Evolutionary conservation across 2,797 vertebrate genomes (phyloP).

Genomic region (Taenioides sp.): DNA sequence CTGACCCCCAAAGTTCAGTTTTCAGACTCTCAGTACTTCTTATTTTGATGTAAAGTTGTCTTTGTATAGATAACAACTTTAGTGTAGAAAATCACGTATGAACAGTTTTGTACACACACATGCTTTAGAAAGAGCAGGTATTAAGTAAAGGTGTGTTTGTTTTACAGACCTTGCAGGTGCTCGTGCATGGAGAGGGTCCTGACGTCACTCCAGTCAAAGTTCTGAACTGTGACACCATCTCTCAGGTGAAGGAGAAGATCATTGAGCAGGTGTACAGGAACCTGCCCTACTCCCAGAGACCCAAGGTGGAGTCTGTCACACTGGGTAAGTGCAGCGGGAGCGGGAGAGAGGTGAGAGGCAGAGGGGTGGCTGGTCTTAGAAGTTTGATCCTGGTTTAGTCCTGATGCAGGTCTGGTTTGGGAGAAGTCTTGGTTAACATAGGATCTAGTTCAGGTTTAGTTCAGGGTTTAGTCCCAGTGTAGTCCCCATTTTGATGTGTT

Average conservation of each 20-base stretch:
- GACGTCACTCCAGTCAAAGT: slow-evolving; percentile 94
- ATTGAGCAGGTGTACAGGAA: slow-evolving; percentile 96
- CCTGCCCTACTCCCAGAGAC: slow-evolving; percentile 89
- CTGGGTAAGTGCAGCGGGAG: slow-evolving; percentile 80
- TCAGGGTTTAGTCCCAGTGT: neutral
- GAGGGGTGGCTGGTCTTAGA: neutral
- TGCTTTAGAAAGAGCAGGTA: too few species aligned
- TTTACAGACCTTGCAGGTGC: slow-evolving; percentile 89
- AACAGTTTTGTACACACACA: too few species aligned
- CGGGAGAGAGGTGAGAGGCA: neutral
- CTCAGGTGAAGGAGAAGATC: slow-evolving; percentile 98
- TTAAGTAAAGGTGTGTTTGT: neutral
- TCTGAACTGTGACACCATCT: slow-evolving; percentile 96
- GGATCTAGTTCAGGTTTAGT: too few species aligned
- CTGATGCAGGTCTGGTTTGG: too few species aligned
- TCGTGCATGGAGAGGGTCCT: slow-evolving; percentile 88
- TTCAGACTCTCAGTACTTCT: too few species aligned
- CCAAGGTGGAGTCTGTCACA: slow-evolving; percentile 91
- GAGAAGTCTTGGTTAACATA: too few species aligned
- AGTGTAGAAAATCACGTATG: too few species aligned
- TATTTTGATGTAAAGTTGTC: too few species aligned
- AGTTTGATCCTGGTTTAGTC: too few species aligned
- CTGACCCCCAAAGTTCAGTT: too few species aligned
- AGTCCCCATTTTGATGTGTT: too few species aligned
- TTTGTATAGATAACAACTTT: too few species aligned